Percentiles rank a stretch among this genome's conserved stretches.
These are phyloP conservation scores for Crocodylus rhombifer DNA, from an alignment of 2,797 vertebrate genomes.

Conservation along the genomic window DNA sequence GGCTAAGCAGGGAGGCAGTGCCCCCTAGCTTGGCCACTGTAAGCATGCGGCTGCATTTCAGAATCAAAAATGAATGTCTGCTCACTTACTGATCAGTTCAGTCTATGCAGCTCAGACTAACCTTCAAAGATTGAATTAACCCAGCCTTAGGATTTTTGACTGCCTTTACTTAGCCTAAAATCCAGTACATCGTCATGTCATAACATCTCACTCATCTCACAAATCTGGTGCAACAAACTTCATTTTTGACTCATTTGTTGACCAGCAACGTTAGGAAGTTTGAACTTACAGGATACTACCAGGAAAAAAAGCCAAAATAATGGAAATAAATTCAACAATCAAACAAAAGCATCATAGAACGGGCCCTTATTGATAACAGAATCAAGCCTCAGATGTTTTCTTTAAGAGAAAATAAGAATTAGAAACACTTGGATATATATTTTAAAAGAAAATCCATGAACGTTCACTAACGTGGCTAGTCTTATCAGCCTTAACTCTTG, in stretches of 20 bases:
- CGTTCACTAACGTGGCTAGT: not conserved
- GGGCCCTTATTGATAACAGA: not conserved
- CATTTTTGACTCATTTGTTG: constrained; percentile 23
- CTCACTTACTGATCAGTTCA: too few species aligned
- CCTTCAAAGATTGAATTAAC: too few species aligned
- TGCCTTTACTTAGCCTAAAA: constrained; percentile 59
- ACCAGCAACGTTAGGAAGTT: constrained; percentile 23
- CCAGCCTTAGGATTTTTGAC: too few species aligned
- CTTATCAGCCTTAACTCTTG: not conserved
- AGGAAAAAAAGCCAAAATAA: not conserved
- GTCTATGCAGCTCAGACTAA: too few species aligned
- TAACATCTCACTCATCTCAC: not conserved
- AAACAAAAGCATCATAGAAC: not conserved
- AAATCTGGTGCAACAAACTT: constrained; percentile 28
- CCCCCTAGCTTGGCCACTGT: too few species aligned
- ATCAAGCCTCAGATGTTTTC: not conserved
- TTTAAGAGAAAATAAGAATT: not conserved
- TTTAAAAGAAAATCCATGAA: not conserved
- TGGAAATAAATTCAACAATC: not conserved
- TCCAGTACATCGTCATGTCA: constrained; percentile 41
- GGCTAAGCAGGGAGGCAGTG: too few species aligned
- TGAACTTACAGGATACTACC: constrained; percentile 8
- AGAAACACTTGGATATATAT: too few species aligned
- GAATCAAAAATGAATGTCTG: too few species aligned
- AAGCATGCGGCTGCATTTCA: too few species aligned